Evolutionary conservation across 2,888 invertebrate genomes (phyloP).

Genomic region (Diogma glabrata): DNA sequence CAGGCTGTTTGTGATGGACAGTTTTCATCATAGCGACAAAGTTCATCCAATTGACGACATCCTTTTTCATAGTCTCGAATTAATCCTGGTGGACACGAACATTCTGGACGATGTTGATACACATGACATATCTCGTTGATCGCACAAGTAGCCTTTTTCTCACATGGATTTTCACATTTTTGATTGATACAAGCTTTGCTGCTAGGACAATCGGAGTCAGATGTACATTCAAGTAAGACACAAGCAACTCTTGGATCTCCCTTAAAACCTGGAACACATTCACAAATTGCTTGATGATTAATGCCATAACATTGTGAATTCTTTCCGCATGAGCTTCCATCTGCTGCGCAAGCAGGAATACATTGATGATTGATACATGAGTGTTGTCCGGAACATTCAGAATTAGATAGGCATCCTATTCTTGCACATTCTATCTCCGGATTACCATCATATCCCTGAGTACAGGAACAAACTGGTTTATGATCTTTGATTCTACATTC

Average conservation of each 20-base stretch:
- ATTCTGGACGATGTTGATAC: slow-evolving; percentile 63
- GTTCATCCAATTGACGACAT: slow-evolving; percentile 48
- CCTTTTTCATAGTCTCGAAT: slow-evolving; percentile 49
- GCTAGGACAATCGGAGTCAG: slow-evolving; percentile 68
- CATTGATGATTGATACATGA: slow-evolving; percentile 75
- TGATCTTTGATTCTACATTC: slow-evolving; percentile 75
- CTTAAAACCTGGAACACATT: slow-evolving; percentile 67
- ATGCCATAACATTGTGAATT: slow-evolving; percentile 69
- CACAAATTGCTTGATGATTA: slow-evolving; percentile 71
- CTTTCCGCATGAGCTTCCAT: slow-evolving; percentile 59
- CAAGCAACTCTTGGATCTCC: slow-evolving; percentile 74
- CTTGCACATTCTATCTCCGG: slow-evolving; percentile 69
- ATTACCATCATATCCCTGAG: slow-evolving; percentile 72
- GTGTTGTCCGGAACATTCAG: slow-evolving; percentile 71
- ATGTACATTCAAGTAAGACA: slow-evolving; percentile 65
- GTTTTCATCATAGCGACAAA: slow-evolving; percentile 66
- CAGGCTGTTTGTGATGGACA: slow-evolving; percentile 78
- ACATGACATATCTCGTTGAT: slow-evolving; percentile 63
- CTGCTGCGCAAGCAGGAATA: slow-evolving; percentile 63
- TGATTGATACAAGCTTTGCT: slow-evolving; percentile 71
- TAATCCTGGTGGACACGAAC: slow-evolving; percentile 69
- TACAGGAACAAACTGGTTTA: slow-evolving; percentile 78
- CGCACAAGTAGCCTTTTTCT: slow-evolving; percentile 53
- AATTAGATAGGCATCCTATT: slow-evolving; percentile 59
- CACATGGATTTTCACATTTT: slow-evolving; percentile 69